Conservation (phyloP, 2,797 vertebrate genomes). For the Leucoraja ocellata region DNA sequence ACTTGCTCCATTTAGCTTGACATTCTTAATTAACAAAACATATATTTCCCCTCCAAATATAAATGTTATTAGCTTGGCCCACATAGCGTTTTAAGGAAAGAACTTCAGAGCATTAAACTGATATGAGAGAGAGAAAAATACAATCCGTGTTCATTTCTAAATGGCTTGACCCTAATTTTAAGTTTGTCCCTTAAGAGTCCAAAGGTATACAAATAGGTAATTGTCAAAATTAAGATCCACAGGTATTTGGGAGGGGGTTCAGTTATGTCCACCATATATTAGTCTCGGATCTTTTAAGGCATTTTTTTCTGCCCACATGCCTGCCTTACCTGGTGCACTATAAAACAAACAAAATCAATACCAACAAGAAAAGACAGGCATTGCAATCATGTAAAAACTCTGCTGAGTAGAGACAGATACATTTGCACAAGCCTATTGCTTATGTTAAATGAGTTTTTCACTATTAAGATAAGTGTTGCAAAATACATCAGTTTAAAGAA, state of each 20-base stretch:
- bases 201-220: not conserved
- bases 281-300: not conserved
- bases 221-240: not conserved
- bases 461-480: not conserved
- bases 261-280: not conserved
- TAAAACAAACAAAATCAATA: not conserved
- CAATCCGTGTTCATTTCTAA: not conserved
- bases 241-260: not conserved
- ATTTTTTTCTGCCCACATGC: not conserved
- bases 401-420: not conserved
- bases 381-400: not conserved
- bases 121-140: not conserved
- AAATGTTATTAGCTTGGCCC: not conserved
- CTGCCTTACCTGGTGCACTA: not conserved
- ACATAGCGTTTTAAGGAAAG: not conserved
- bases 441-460: not conserved
- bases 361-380: not conserved
- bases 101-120: not conserved
- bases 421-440: not conserved
- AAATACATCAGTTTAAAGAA: constrained; percentile 11
- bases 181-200: not conserved
- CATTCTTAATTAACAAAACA: not conserved
- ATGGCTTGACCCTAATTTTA: not conserved
- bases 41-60: not conserved
- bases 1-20: not conserved